Evolutionary conservation across 2,888 invertebrate genomes (phyloP).

Genomic region (Alloplasta piceator): DNA sequence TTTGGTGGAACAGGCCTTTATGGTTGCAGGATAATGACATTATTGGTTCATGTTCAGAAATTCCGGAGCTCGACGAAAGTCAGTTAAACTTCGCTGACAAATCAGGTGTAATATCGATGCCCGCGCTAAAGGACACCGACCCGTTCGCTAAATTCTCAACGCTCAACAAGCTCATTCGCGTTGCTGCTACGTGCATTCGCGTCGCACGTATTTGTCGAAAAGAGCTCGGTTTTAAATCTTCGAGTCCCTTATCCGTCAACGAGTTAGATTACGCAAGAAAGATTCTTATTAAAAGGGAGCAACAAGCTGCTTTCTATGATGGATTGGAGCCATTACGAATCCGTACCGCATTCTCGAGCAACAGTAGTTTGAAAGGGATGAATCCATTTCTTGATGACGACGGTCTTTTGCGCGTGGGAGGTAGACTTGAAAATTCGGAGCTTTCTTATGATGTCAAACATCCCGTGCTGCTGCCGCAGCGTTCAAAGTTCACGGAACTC

Average conservation of each 20-base stretch:
- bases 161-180: conserved; percentile 17
- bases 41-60: conserved; percentile 1
- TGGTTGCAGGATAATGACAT: conserved; percentile 4
- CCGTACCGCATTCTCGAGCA: not conserved
- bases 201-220: conserved; percentile 22
- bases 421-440: conserved; percentile 52
- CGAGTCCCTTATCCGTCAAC: conserved; percentile 31
- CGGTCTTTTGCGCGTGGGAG: conserved; percentile 52
- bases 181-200: conserved; percentile 45
- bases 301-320: conserved; percentile 20
- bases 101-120: not conserved
- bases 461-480: conserved; percentile 4
- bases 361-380: conserved; percentile 7
- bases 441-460: conserved; percentile 8
- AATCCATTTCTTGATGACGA: too few relatives aligned
- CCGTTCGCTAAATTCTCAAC: conserved; percentile 24
- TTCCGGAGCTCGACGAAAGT: not conserved
- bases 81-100: conserved; percentile 19
- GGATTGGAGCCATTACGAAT: conserved; percentile 14
- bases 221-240: not conserved
- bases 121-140: not conserved
- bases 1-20: too few relatives aligned
- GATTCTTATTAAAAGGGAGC: conserved; percentile 18
- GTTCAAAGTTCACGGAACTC: not conserved
- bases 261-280: conserved; percentile 33